Percentiles rank a stretch among this genome's conserved stretches.
Evolutionary conservation across 2,888 invertebrate genomes (phyloP).

Genomic region (Drosophila falleni): DNA sequence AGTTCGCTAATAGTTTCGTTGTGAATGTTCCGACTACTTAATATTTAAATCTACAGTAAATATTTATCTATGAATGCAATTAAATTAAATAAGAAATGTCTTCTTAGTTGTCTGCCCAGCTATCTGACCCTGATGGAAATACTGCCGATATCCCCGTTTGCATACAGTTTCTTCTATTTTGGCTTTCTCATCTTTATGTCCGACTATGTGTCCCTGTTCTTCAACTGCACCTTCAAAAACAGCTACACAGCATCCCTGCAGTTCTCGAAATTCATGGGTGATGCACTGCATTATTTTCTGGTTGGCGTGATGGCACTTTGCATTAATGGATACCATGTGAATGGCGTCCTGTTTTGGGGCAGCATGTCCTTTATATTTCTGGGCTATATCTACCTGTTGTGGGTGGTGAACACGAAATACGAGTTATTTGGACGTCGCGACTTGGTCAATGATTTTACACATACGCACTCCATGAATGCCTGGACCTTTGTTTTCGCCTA

Average conservation of each 20-base stretch:
- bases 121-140: conserved; percentile 41
- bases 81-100: not conserved
- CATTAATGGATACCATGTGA: conserved; percentile 30
- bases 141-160: conserved; percentile 39
- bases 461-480: conserved; percentile 14
- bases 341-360: conserved; percentile 41
- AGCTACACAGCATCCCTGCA: conserved; percentile 15
- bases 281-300: conserved; percentile 29
- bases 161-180: conserved; percentile 32
- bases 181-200: conserved; percentile 34
- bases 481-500: conserved; percentile 9
- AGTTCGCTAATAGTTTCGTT: no score
- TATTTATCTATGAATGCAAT: no score
- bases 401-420: conserved; percentile 11
- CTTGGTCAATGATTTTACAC: conserved; percentile 1
- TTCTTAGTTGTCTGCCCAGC: conserved; percentile 57
- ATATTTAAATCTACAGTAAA: no score
- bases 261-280: conserved; percentile 27
- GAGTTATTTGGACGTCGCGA: not conserved
- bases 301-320: conserved; percentile 44
- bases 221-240: not conserved
- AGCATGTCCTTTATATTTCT: conserved; percentile 32
- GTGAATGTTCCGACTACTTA: no score
- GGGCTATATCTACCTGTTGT: conserved; percentile 37
- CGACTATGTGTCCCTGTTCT: conserved; percentile 8